A percentile compares a stretch with the other conserved stretches of the same genome.
Conservation (phyloP, 2,888 invertebrate genomes). For the Ennomos fuscantarius region DNA sequence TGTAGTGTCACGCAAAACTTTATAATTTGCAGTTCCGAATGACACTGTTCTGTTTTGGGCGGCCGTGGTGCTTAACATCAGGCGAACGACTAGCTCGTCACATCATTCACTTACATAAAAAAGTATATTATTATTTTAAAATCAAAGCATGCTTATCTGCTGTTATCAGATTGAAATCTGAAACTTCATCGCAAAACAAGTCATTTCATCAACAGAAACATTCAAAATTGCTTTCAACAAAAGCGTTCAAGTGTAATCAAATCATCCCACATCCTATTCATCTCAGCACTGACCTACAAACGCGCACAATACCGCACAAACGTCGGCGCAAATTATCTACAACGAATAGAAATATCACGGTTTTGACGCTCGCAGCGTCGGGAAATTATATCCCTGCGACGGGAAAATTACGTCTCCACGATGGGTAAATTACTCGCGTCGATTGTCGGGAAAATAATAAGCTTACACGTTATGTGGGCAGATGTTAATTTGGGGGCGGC, state of each 20-base stretch:
- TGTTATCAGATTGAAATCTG: neutral
- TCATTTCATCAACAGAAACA: conserved; percentile 8
- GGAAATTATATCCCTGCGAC: conserved; percentile 14
- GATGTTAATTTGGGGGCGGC: conserved; percentile 24
- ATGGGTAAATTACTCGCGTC: conserved; percentile 25
- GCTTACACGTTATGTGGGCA: conserved; percentile 25
- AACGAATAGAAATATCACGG: conserved; percentile 44
- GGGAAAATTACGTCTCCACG: conserved; percentile 13
- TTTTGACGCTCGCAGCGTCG: conserved; percentile 42
- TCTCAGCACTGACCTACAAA: conserved; percentile 36
- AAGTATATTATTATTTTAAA: no score
- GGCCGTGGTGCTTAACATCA: no score
- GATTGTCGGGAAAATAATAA: conserved; percentile 32
- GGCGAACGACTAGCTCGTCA: no score
- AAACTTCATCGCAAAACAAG: neutral
- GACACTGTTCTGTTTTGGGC: no score
- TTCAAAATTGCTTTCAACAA: conserved; percentile 21
- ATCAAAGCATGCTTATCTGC: no score
- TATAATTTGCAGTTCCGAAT: no score
- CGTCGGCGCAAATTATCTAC: conserved; percentile 33
- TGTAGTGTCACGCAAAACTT: no score
- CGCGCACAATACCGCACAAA: conserved; percentile 33
- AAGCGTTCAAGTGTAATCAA: conserved; percentile 28
- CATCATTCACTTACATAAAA: no score
- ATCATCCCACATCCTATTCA: conserved; percentile 30